Evolutionary conservation across 2,797 vertebrate genomes (phyloP).

Genomic region (Malacoraja senta): DNA sequence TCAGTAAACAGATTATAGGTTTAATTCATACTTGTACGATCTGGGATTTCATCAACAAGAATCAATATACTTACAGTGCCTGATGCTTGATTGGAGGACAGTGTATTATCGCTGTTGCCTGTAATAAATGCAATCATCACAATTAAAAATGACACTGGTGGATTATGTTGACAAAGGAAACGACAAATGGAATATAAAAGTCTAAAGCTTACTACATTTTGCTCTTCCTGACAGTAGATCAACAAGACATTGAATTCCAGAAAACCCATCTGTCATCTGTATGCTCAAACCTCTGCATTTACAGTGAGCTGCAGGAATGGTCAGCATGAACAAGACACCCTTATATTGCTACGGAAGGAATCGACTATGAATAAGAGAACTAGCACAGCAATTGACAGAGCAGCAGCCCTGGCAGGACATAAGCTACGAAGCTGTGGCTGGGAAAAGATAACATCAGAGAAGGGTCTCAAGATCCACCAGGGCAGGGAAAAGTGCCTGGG

Average conservation of each 20-base stretch:
- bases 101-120: not conserved
- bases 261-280: too few relatives aligned
- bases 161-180: too few relatives aligned
- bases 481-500: too few relatives aligned
- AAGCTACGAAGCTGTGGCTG: too few relatives aligned
- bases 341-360: not conserved
- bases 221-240: too few relatives aligned
- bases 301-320: not conserved
- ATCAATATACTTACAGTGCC: not conserved
- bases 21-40: not conserved
- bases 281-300: not conserved
- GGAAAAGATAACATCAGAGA: too few relatives aligned
- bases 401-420: too few relatives aligned
- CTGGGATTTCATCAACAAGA: not conserved
- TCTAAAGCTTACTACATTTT: too few relatives aligned
- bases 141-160: not conserved
- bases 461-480: too few relatives aligned
- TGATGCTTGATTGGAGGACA: not conserved
- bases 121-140: not conserved
- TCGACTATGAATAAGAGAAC: too few relatives aligned
- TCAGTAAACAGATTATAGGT: not conserved
- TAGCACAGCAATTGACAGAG: too few relatives aligned
- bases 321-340: not conserved
- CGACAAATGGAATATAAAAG: not conserved
- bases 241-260: too few relatives aligned